Evolutionary conservation across 2,113 vertebrate genomes (phyloP).

Genomic region (Pseudopodoces humilis): DNA sequence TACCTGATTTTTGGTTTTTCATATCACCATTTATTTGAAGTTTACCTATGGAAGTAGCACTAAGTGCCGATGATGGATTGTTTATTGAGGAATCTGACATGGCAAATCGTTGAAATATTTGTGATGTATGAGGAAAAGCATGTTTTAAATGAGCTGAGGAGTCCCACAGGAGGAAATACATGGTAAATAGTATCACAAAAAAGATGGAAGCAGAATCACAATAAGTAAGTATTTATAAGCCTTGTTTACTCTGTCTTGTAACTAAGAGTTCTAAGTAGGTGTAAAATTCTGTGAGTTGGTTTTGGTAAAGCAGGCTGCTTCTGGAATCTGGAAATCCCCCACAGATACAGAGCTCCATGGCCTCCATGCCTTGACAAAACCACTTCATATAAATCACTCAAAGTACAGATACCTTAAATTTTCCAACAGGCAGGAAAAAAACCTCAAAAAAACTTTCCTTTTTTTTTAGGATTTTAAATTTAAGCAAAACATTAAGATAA

Average conservation of each 20-base stretch:
- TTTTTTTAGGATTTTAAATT: neutral
- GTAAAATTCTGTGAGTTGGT: neutral
- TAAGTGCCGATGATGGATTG: neutral
- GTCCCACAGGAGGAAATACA: neutral
- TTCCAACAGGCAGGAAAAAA: neutral
- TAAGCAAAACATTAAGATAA: neutral
- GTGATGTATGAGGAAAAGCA: neutral
- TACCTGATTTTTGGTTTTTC: neutral
- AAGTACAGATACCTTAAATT: neutral
- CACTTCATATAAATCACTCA: neutral
- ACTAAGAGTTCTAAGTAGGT: neutral
- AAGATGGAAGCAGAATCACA: neutral
- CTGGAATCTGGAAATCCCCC: neutral
- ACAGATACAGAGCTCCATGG: fast-evolving
- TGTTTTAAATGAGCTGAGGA: neutral
- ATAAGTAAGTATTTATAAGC: neutral
- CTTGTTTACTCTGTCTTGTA: neutral
- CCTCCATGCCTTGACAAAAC: neutral
- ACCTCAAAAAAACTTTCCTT: fast-evolving
- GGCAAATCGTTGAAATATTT: neutral
- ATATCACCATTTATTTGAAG: neutral
- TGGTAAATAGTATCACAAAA: neutral
- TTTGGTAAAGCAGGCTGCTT: neutral
- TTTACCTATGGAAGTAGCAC: neutral
- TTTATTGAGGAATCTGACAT: neutral